These are phyloP conservation scores for Archilochus colubris DNA, from an alignment of 2,113 vertebrate species.

Conservation along the genomic window DNA sequence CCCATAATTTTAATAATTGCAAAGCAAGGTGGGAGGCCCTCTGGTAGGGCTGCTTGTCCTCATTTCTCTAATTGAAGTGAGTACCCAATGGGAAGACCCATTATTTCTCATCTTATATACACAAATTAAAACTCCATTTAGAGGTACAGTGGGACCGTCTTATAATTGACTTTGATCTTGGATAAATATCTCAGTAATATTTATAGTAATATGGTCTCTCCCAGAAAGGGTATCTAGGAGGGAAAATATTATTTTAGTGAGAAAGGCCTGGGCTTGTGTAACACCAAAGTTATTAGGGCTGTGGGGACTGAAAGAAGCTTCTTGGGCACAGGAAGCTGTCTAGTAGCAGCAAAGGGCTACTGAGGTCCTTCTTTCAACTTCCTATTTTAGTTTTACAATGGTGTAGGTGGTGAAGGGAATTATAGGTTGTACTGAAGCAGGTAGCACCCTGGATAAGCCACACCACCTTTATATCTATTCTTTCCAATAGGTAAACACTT, in stretches of 20 bases:
- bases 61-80: constrained; percentile 72
- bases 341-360: background rate
- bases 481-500: background rate
- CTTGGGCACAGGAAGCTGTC: background rate
- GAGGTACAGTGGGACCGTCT: constrained; percentile 56
- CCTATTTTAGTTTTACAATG: background rate
- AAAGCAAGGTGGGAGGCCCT: constrained; percentile 25
- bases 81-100: constrained; percentile 46
- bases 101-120: constrained; percentile 69
- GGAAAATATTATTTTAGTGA: constrained; percentile 48
- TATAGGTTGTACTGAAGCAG: background rate
- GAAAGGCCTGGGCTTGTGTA: background rate
- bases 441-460: background rate
- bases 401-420: background rate
- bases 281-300: background rate
- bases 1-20: constrained; percentile 9
- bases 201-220: background rate
- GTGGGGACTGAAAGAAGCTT: background rate
- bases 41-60: constrained; percentile 52
- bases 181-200: constrained; percentile 39
- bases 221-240: constrained; percentile 20
- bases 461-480: background rate
- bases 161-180: constrained; percentile 73
- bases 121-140: constrained; percentile 78
- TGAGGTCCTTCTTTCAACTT: background rate